Evolutionary conservation across 2,888 invertebrate species (phyloP).

Genomic region (Tigriopus californicus): DNA sequence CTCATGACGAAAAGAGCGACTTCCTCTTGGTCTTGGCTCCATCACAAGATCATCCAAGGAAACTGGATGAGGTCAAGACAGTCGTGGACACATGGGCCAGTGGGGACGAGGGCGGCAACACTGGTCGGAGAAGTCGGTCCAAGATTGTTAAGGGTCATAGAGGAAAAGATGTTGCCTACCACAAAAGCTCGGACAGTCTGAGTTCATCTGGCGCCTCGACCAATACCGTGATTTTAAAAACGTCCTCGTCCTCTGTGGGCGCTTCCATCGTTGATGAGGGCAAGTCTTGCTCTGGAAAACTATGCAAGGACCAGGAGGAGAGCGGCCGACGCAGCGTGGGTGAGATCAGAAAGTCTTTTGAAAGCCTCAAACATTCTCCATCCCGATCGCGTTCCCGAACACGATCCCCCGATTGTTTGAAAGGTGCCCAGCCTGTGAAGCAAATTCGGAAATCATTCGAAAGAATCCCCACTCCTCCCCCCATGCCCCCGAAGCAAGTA

Average conservation of each 20-base stretch:
- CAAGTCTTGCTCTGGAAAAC: no score
- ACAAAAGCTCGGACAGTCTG: neutral
- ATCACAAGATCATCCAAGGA: neutral
- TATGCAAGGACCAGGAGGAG: no score
- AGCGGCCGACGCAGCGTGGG: neutral
- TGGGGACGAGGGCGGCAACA: neutral
- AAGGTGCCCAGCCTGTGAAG: neutral
- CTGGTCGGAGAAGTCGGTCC: neutral
- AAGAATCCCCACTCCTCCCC: neutral
- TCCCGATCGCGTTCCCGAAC: neutral
- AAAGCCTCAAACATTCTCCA: neutral
- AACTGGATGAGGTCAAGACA: neutral
- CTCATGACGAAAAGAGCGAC: neutral
- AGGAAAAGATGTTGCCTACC: neutral
- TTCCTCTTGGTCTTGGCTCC: conserved; percentile 4
- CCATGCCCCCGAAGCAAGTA: neutral
- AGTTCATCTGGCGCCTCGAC: neutral
- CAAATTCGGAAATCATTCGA: conserved; percentile 7
- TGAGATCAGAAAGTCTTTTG: neutral
- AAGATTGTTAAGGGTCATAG: neutral
- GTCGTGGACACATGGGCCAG: conserved; percentile 7
- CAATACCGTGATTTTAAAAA: neutral
- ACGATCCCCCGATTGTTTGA: neutral
- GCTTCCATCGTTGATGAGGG: no score
- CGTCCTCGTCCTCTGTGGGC: neutral